Evolutionary conservation across 1,140 invertebrate genomes (phyloP).

Genomic region (Diploscapter pachys): DNA sequence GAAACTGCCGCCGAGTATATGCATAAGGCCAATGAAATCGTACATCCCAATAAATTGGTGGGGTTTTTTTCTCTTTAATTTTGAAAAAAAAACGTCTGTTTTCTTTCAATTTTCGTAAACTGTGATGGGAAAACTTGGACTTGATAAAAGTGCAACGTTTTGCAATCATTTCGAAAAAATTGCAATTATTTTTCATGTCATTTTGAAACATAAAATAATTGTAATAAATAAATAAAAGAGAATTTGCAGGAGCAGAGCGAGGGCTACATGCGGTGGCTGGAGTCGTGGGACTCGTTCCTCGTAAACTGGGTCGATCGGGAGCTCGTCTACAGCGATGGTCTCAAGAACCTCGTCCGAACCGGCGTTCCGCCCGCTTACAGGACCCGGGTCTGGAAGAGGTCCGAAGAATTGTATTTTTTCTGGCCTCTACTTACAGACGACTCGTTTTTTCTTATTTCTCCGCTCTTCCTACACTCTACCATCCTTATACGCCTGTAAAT

Average conservation of each 20-base stretch:
- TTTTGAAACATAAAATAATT: no score
- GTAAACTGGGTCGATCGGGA: conserved; percentile 33
- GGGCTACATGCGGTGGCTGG: conserved; percentile 41
- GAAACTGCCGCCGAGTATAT: conserved; percentile 35
- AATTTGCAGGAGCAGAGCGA: conserved; percentile 39
- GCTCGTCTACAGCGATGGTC: conserved; percentile 18
- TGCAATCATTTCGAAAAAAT: no score
- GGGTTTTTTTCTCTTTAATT: conserved; percentile 8
- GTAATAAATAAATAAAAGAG: background rate
- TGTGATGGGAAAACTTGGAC: no score
- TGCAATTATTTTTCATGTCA: no score
- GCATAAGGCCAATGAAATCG: conserved; percentile 31
- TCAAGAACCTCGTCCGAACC: conserved; percentile 38
- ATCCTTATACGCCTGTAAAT: no score
- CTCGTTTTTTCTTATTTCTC: background rate
- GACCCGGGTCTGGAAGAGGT: conserved; percentile 39
- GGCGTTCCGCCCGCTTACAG: conserved; percentile 40
- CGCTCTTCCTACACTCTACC: no score
- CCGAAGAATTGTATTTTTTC: conserved; percentile 32
- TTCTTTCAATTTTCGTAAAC: no score
- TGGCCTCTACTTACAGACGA: conserved; percentile 11
- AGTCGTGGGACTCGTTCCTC: conserved; percentile 39
- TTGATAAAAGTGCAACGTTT: no score
- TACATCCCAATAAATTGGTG: conserved; percentile 31
- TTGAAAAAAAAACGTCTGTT: no score